Evolutionary conservation across 2,888 invertebrate genomes (phyloP).

Genomic region (Phaedon cochleariae): DNA sequence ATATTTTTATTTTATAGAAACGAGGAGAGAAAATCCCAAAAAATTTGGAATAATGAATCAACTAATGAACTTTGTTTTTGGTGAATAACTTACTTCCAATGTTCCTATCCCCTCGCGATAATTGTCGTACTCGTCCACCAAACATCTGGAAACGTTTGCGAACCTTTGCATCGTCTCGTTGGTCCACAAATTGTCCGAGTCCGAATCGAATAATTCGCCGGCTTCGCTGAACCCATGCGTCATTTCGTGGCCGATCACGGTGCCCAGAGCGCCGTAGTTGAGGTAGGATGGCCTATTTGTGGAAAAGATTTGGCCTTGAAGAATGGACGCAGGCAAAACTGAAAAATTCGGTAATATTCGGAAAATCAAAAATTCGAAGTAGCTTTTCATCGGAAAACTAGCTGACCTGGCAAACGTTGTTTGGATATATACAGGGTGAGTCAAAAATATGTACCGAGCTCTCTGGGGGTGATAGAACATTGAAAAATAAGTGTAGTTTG

Average conservation of each 20-base stretch:
- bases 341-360: no score
- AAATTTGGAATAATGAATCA: no score
- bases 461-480: no score
- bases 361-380: no score
- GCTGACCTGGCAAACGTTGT: no score
- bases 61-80: no score
- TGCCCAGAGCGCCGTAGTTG: constrained; percentile 53
- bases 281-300: constrained; percentile 49
- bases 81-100: constrained; percentile 37
- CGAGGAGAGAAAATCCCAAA: no score
- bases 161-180: constrained; percentile 38
- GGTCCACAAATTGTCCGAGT: constrained; percentile 36
- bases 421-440: no score
- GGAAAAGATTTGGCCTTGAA: constrained; percentile 48
- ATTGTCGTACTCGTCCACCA: constrained; percentile 44
- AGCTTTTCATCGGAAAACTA: no score
- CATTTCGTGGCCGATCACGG: constrained; percentile 54
- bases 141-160: constrained; percentile 38
- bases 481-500: no score
- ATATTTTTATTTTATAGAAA: no score
- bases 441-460: no score
- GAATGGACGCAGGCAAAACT: constrained; percentile 51
- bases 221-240: constrained; percentile 43
- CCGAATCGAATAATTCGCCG: not conserved
- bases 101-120: constrained; percentile 30